These are phyloP conservation scores for Uromys caudimaculatus DNA, from an alignment of 2,797 vertebrate species.

Conservation along the genomic window DNA sequence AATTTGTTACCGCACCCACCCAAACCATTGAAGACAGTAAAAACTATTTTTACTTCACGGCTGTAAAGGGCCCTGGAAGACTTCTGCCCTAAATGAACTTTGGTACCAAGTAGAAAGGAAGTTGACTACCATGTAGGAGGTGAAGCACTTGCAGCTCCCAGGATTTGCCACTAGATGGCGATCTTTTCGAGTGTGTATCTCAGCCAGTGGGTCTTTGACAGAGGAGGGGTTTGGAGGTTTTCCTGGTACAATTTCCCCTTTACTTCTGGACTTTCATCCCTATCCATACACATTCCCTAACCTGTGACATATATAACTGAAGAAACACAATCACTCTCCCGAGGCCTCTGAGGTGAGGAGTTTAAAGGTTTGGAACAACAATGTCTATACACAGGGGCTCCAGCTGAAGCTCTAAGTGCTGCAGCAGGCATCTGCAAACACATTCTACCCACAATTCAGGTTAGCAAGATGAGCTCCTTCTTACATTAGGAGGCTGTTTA, in stretches of 20 bases:
- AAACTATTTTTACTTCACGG: not conserved
- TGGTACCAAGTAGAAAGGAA: not conserved
- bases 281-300: not conserved
- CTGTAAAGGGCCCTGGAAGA: not conserved
- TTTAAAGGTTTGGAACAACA: not conserved
- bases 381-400: not conserved
- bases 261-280: not conserved
- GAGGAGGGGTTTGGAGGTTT: not conserved
- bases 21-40: not conserved
- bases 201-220: not conserved
- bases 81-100: not conserved
- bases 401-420: not conserved
- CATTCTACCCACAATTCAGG: not conserved
- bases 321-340: not conserved
- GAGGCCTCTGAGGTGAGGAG: not conserved
- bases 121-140: not conserved
- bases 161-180: constrained; percentile 60
- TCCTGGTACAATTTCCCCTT: not conserved
- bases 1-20: not conserved
- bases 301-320: not conserved
- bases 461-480: not conserved
- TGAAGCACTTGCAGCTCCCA: not conserved
- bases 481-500: not conserved
- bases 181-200: not conserved
- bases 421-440: not conserved